These are phyloP conservation scores for Brachyhypopomus occidentalis DNA, from an alignment of 2,113 vertebrate species.

Conservation along the genomic window DNA sequence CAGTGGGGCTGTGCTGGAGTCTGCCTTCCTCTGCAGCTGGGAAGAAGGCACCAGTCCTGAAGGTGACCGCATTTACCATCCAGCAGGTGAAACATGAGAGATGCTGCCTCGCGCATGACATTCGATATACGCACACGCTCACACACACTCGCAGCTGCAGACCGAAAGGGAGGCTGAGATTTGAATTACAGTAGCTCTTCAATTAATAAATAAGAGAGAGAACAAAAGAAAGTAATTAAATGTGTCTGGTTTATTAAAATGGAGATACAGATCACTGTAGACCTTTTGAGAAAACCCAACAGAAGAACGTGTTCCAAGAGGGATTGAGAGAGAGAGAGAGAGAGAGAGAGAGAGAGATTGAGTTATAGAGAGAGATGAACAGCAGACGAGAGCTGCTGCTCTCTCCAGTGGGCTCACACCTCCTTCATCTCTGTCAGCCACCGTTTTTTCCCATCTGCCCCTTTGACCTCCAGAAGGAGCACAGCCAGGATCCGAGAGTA, in stretches of 20 bases:
- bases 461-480: constrained; percentile 32
- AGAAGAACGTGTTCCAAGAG: neutral
- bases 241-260: neutral
- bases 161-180: neutral
- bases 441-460: constrained; percentile 30
- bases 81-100: constrained; percentile 8
- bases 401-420: constrained; percentile 26
- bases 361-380: constrained; percentile 18
- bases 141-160: neutral
- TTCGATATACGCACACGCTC: neutral
- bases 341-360: neutral
- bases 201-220: neutral
- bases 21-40: neutral
- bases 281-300: neutral
- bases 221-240: neutral
- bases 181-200: neutral
- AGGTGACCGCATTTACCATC: constrained; percentile 12
- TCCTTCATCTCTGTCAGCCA: constrained; percentile 19
- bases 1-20: neutral
- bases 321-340: neutral
- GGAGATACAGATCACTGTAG: neutral
- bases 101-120: neutral
- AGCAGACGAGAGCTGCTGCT: constrained; percentile 37
- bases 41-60: neutral
- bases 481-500: constrained; percentile 33